phyloP scores from a whole-genome alignment of 2,797 vertebrate genomes.

The Cheirogaleus major region DNA sequence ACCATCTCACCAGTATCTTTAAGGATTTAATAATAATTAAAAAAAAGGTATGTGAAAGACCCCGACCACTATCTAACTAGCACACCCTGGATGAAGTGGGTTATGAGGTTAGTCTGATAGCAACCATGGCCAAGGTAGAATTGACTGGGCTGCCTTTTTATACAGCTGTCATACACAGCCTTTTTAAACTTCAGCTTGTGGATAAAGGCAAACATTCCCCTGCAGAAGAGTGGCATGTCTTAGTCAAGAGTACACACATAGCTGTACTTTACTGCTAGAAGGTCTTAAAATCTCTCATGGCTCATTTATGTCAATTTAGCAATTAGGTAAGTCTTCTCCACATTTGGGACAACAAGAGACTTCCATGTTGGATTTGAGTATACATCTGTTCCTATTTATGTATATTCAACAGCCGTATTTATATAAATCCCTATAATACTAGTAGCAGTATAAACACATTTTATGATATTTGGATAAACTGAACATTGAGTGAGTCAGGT shows the following conservation, averaged over 20 bases:
- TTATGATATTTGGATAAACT: background rate
- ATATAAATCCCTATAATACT: background rate
- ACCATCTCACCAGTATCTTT: background rate
- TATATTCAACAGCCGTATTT: background rate
- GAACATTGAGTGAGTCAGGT: background rate
- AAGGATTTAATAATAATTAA: background rate
- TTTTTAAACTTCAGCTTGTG: background rate
- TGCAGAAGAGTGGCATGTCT: background rate
- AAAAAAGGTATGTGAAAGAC: background rate
- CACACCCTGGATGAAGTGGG: background rate
- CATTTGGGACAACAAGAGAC: background rate
- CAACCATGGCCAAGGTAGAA: background rate
- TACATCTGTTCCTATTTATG: background rate
- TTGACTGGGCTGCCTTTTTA: background rate
- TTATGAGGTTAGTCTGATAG: background rate
- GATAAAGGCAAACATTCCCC: background rate
- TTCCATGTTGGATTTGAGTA: background rate
- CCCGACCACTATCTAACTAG: background rate
- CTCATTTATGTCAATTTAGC: background rate
- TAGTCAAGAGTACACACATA: background rate
- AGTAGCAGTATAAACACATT: background rate
- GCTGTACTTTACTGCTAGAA: background rate
- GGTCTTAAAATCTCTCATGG: background rate
- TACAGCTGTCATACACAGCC: background rate
- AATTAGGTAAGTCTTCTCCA: background rate